Percentiles rank a stretch among this genome's conserved stretches.
phyloP scores from a whole-genome alignment of 2,113 vertebrate species.

The Myocastor coypus region DNA sequence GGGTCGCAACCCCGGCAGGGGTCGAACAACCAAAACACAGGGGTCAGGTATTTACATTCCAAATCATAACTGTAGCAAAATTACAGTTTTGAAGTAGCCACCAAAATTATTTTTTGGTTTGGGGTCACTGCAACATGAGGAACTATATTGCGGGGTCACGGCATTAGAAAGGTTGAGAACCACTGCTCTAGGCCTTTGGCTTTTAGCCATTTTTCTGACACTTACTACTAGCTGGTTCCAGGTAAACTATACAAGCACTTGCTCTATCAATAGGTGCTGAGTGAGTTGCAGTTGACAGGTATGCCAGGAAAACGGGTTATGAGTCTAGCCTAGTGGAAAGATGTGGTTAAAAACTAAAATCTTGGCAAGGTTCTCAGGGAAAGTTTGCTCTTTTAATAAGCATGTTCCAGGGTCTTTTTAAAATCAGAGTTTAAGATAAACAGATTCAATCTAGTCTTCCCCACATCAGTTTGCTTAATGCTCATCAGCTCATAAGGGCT shows the following conservation, averaged over 20 bases:
- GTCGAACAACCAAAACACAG: too few species aligned
- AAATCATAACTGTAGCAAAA: too few species aligned
- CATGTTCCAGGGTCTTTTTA: not conserved
- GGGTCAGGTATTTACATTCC: too few species aligned
- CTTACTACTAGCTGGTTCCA: not conserved
- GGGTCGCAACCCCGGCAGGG: too few species aligned
- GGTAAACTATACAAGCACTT: not conserved
- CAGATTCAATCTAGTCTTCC: not conserved
- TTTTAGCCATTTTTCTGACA: not conserved
- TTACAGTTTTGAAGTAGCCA: too few species aligned
- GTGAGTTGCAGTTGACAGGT: not conserved
- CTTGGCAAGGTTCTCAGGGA: slow-evolving; percentile 1
- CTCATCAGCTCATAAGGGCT: not conserved
- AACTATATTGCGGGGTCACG: too few species aligned
- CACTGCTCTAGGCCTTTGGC: too few species aligned
- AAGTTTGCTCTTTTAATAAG: not conserved
- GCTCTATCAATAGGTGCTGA: not conserved
- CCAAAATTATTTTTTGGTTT: too few species aligned
- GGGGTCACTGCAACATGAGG: too few species aligned
- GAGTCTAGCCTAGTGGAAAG: not conserved
- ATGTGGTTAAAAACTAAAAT: not conserved
- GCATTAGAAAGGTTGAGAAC: too few species aligned
- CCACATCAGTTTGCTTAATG: not conserved
- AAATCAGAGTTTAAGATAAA: slow-evolving; percentile 33
- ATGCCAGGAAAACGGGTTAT: not conserved